Conservation (phyloP, 2,888 invertebrate genomes). For the Noctua pronuba region DNA sequence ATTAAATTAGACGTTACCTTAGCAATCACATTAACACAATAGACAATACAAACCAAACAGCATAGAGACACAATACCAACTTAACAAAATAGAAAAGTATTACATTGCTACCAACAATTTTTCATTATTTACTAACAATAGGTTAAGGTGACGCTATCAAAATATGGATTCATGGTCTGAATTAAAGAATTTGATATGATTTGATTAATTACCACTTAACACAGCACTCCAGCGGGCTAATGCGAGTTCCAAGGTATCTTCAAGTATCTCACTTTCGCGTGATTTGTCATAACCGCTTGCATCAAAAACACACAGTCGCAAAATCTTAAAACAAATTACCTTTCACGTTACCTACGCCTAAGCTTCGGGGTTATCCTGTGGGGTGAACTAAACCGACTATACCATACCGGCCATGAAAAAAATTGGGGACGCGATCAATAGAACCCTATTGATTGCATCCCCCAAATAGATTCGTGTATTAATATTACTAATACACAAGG, state of each 20-base stretch:
- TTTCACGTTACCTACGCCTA: constrained; percentile 17
- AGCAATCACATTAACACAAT: too few relatives aligned
- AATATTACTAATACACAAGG: constrained; percentile 80
- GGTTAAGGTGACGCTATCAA: not conserved
- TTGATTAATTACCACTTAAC: not conserved
- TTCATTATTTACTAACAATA: not conserved
- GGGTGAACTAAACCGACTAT: constrained; percentile 28
- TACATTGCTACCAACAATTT: too few relatives aligned
- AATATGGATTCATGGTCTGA: not conserved
- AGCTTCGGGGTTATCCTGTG: constrained; percentile 5
- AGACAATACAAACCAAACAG: too few relatives aligned
- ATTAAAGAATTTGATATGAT: not conserved
- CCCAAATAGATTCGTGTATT: constrained; percentile 77
- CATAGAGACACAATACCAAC: too few relatives aligned
- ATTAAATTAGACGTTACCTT: too few relatives aligned
- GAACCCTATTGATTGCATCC: constrained; percentile 62
- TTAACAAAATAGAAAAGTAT: too few relatives aligned
- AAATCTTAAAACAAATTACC: not conserved
- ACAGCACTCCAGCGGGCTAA: not conserved
- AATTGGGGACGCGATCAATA: constrained; percentile 58
- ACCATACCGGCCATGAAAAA: constrained; percentile 31
- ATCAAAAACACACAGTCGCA: not conserved
- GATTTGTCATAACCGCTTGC: not conserved
- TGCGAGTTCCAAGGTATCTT: not conserved
- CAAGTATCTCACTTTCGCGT: not conserved